These are phyloP conservation scores for Bunonema sp. DNA, from an alignment of 2,888 invertebrate genomes.

Conservation along the genomic window DNA sequence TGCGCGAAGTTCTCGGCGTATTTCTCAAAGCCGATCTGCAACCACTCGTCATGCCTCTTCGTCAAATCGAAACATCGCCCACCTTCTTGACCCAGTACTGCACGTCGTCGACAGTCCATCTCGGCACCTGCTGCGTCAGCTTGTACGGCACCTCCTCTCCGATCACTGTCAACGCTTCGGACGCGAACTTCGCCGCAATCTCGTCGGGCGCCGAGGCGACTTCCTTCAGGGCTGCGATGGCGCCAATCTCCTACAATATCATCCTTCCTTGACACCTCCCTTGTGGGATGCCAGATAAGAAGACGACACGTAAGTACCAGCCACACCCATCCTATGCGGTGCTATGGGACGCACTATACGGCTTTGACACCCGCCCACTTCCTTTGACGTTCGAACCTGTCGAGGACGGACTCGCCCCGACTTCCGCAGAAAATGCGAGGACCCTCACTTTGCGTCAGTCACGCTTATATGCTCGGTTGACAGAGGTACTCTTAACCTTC, in stretches of 20 bases:
- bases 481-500: too few relatives aligned
- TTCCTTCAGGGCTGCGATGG: constrained; percentile 79
- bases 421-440: too few relatives aligned
- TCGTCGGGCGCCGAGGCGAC: constrained; percentile 95
- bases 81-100: constrained; percentile 89
- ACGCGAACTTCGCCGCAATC: constrained; percentile 83
- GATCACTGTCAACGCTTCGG: constrained; percentile 55
- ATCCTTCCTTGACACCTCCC: too few relatives aligned
- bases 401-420: too few relatives aligned
- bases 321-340: too few relatives aligned
- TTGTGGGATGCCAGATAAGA: too few relatives aligned
- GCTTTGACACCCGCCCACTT: too few relatives aligned
- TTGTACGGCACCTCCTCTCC: constrained; percentile 87
- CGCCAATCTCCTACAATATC: constrained; percentile 73
- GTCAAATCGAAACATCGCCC: not conserved
- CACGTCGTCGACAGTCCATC: constrained; percentile 92
- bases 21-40: constrained; percentile 69
- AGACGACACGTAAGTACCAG: too few relatives aligned
- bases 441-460: too few relatives aligned
- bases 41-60: constrained; percentile 2
- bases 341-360: too few relatives aligned
- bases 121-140: constrained; percentile 85
- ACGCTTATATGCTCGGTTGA: too few relatives aligned
- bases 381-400: too few relatives aligned
- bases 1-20: constrained; percentile 69